Evolutionary conservation across 2,797 vertebrate species (phyloP).

Genomic region (Ptychadena robeensis): DNA sequence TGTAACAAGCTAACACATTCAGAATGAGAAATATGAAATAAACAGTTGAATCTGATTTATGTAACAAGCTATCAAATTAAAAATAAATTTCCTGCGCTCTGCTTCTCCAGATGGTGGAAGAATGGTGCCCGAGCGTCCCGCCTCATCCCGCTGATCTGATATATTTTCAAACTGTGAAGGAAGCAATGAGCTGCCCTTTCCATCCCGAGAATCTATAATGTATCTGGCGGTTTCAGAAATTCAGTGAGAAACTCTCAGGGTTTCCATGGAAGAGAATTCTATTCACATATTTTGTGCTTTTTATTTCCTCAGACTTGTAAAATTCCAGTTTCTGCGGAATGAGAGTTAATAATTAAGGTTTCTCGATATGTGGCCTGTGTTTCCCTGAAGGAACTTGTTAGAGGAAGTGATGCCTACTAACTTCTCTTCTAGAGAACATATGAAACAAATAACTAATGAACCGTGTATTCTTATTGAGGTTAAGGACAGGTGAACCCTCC

Average conservation of each 20-base stretch:
- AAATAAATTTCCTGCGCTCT: background rate
- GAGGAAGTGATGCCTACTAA: background rate
- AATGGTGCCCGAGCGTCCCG: background rate
- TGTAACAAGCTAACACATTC: background rate
- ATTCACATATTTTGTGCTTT: background rate
- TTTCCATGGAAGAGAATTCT: background rate
- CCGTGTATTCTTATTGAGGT: too few species aligned
- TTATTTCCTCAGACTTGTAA: background rate
- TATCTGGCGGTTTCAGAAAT: background rate
- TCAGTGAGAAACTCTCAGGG: background rate
- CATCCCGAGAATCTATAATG: background rate
- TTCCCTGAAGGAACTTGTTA: background rate
- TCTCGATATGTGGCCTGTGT: background rate
- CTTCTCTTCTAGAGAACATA: background rate
- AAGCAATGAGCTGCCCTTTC: conserved; percentile 22
- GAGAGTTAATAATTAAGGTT: background rate
- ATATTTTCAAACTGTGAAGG: background rate
- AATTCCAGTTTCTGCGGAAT: background rate
- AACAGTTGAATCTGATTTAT: background rate
- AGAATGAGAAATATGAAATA: too few species aligned
- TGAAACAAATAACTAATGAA: too few species aligned
- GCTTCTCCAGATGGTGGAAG: background rate
- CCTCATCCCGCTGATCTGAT: background rate
- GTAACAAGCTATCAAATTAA: background rate
- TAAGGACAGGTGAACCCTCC: too few species aligned